Percentiles rank a stretch among this genome's conserved stretches.
Evolutionary conservation across 2,797 vertebrate genomes (phyloP).

Genomic region (Cottoperca gobio): DNA sequence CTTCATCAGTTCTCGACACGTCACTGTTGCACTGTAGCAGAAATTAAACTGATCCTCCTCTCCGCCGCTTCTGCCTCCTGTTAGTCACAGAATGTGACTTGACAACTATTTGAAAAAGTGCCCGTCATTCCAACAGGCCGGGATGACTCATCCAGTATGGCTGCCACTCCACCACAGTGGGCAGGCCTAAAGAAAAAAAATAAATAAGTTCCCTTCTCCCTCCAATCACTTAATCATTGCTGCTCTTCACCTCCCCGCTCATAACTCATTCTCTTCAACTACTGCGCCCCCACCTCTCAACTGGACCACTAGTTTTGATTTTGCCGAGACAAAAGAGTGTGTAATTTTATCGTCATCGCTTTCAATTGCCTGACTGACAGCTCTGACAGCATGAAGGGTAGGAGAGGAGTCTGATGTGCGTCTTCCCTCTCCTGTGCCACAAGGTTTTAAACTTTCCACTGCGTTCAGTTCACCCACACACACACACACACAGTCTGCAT

Average conservation of each 20-base stretch:
- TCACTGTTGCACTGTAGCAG: conserved; percentile 23
- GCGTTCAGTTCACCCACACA: not conserved
- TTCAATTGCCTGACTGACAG: conserved; percentile 57
- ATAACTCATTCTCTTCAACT: conserved; percentile 44
- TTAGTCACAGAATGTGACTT: conserved; percentile 74
- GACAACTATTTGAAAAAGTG: conserved; percentile 73
- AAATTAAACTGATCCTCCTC: conserved; percentile 44
- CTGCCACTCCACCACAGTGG: conserved; percentile 71
- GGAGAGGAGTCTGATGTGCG: conserved; percentile 21
- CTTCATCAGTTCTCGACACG: conserved; percentile 50
- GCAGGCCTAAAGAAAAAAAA: conserved; percentile 49
- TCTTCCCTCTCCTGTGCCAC: conserved; percentile 2
- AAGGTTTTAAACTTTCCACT: conserved; percentile 25
- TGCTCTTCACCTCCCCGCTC: conserved; percentile 49
- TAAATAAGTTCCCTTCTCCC: conserved; percentile 42
- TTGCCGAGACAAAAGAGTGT: conserved; percentile 39
- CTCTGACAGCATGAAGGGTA: conserved; percentile 53
- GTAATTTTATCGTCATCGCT: conserved; percentile 51
- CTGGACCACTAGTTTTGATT: conserved; percentile 37
- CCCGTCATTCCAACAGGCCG: conserved; percentile 45
- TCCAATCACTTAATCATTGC: conserved; percentile 59
- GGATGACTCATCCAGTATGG: conserved; percentile 77
- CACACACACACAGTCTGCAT: conserved; percentile 10
- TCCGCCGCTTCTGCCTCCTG: conserved; percentile 42
- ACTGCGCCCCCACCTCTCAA: conserved; percentile 38